A percentile compares a stretch with the other conserved stretches of the same genome.
These are phyloP conservation scores for Caenorhabditis angaria DNA, from an alignment of 2,888 invertebrate genomes.

Conservation along the genomic window DNA sequence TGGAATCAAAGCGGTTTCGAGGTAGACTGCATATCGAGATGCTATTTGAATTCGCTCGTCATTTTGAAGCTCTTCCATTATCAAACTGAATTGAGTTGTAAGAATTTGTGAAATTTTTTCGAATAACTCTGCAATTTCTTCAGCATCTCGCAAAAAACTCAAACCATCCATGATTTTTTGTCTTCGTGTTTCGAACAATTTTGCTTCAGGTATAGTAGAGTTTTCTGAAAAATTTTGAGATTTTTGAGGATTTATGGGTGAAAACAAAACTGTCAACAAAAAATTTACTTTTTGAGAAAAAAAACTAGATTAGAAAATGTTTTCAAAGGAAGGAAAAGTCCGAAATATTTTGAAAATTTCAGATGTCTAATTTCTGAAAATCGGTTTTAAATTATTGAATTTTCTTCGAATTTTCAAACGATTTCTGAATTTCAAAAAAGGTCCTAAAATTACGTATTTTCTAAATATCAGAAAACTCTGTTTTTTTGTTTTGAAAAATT, in stretches of 20 bases:
- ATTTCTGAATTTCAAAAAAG: too few species aligned
- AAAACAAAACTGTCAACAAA: too few species aligned
- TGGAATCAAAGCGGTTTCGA: slow-evolving; percentile 28
- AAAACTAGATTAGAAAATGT: too few species aligned
- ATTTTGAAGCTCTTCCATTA: slow-evolving; percentile 16
- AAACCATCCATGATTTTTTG: slow-evolving; percentile 25
- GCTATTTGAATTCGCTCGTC: slow-evolving; percentile 23
- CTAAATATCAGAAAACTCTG: too few species aligned
- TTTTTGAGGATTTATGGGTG: too few species aligned
- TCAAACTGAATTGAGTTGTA: slow-evolving; percentile 20
- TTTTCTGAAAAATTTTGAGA: slow-evolving; percentile 2
- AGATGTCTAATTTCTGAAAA: too few species aligned
- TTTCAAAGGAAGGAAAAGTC: too few species aligned
- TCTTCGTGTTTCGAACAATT: slow-evolving; percentile 12
- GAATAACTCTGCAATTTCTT: slow-evolving; percentile 20
- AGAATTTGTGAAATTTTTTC: slow-evolving; percentile 20
- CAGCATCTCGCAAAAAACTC: slow-evolving; percentile 24
- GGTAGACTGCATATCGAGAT: slow-evolving; percentile 34
- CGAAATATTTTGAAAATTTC: too few species aligned
- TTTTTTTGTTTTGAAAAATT: too few species aligned
- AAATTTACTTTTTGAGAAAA: too few species aligned
- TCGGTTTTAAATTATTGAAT: neutral
- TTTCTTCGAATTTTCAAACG: slow-evolving; percentile 12
- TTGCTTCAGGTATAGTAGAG: slow-evolving; percentile 10
- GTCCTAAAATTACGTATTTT: too few species aligned